These are phyloP conservation scores for Acrocephalus scirpaceus DNA, from an alignment of 2,797 vertebrate genomes.

Conservation along the genomic window DNA sequence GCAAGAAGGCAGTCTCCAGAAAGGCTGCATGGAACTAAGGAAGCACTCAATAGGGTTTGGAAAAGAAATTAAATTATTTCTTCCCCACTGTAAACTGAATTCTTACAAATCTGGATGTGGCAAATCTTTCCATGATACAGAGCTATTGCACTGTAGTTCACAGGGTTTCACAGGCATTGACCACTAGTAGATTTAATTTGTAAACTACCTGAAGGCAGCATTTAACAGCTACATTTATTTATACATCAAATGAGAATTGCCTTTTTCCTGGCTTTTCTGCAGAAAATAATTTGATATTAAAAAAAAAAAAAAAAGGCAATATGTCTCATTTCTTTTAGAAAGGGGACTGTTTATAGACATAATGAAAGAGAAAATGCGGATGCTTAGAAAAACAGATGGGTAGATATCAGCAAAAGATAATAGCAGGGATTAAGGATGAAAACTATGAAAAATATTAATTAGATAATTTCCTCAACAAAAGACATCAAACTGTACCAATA, in stretches of 20 bases:
- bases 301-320: background rate
- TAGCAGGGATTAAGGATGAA: conserved; percentile 15
- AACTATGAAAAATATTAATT: conserved; percentile 53
- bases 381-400: conserved; percentile 31
- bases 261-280: background rate
- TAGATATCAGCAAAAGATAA: conserved; percentile 16
- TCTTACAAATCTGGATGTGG: background rate
- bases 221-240: background rate
- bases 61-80: background rate
- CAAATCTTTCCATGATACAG: background rate
- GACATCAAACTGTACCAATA: conserved; percentile 20
- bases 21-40: background rate
- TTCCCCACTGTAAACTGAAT: background rate
- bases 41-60: background rate
- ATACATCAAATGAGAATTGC: background rate
- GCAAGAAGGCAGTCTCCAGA: background rate
- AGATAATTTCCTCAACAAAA: conserved; percentile 45
- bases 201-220: background rate
- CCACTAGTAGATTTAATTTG: background rate
- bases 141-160: background rate
- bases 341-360: background rate
- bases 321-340: background rate
- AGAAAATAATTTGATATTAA: background rate
- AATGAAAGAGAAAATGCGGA: background rate
- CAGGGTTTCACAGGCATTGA: background rate